Evolutionary conservation across 1,140 invertebrate species (phyloP), one percentile per base, ranked within the genome.

Genomic region (Sesamia nonagrioides): DNA sequence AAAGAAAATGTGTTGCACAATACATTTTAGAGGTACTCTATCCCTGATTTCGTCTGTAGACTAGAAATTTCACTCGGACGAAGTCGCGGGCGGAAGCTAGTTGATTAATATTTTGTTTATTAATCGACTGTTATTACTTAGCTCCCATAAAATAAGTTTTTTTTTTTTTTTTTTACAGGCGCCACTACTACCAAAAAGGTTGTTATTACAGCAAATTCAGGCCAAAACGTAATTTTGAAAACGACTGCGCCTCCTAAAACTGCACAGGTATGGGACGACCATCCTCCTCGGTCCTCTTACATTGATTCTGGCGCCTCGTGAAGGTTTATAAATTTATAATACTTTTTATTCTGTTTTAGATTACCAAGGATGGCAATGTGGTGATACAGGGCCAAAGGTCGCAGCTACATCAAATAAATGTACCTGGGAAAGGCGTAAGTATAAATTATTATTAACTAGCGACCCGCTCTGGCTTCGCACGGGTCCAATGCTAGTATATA

Each of bases 401-500:
- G 42, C 96, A 97, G 86, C 90, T 97, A 42, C 97, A 97, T 94
- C 96, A 97, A 87, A 96, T 97, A 72, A 97, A 97, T 92, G 95
- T 97, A 78, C 96, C 97, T 21, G 96, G 97, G 13, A 96, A 96
- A 95, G 96, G 97, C 88, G 95, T 96, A 90, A 92, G 91, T 90
- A 84, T 72, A 40, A 76, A 63, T 45, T 27, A 27, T 27, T 27
- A 1, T 27, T 27, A 27, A 40, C 21, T 1, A 7, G 7, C 15
- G 40, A n/a, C n/a, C n/a, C n/a, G n/a, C n/a, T n/a, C n/a, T n/a
- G n/a, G n/a, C n/a, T n/a, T n/a, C n/a, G n/a, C n/a, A n/a, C n/a
- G n/a, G n/a, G n/a, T n/a, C n/a, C n/a, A n/a, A n/a, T n/a, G n/a
- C n/a, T n/a, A n/a, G n/a, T n/a, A n/a, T n/a, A n/a, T n/a, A n/a